These are phyloP conservation scores for Berghia stephanieae DNA, from an alignment of 1,140 invertebrate species.

Conservation along the genomic window DNA sequence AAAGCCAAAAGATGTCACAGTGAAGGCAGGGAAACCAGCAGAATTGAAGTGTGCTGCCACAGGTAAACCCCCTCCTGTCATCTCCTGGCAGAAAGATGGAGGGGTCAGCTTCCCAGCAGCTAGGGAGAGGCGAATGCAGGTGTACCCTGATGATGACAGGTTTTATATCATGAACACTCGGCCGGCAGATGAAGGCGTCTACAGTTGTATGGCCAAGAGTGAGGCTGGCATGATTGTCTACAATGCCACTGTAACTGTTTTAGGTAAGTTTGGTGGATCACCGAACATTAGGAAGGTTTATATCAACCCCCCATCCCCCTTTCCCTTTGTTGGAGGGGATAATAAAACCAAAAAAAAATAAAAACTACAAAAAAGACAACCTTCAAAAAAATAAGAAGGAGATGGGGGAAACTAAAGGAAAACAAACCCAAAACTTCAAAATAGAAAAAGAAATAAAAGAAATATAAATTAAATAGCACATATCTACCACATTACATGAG, in stretches of 20 bases:
- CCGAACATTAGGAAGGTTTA: no score
- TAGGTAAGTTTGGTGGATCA: conserved; percentile 71
- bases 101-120: conserved; percentile 92
- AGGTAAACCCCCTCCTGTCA: conserved; percentile 88
- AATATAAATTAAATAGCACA: no score
- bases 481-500: no score
- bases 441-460: no score
- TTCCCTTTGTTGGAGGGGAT: no score
- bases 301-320: no score
- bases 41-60: conserved; percentile 89
- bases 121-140: conserved; percentile 88
- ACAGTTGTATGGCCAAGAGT: conserved; percentile 93
- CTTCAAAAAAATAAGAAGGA: no score
- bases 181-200: conserved; percentile 86
- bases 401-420: no score
- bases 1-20: conserved; percentile 83
- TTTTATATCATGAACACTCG: conserved; percentile 93
- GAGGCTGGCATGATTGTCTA: conserved; percentile 84
- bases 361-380: no score
- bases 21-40: conserved; percentile 85
- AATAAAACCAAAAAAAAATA: no score
- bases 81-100: conserved; percentile 87
- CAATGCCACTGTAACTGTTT: conserved; percentile 88
- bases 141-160: conserved; percentile 88
- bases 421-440: no score